Evolutionary conservation across 2,113 vertebrate species (phyloP), one percentile per base, ranked within the genome.

Genomic region (Gymnogyps californianus): DNA sequence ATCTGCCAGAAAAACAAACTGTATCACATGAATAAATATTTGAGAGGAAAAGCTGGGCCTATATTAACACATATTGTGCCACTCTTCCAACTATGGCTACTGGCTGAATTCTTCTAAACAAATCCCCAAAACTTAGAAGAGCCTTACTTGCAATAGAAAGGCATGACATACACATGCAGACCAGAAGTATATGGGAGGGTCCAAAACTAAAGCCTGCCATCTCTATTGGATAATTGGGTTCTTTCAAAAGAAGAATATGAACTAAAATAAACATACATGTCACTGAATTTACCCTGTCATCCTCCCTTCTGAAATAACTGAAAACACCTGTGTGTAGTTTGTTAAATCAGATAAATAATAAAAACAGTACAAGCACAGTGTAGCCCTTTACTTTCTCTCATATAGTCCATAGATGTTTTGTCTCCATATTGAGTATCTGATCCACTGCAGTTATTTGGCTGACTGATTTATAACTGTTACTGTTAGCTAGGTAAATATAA

Each of bases 1-100:
- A 95, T 82, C 89, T 92, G 57, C 83, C 91, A 97, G 83, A 93
- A 95, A 93, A 95, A 75, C 65, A 95, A 87, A 92, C 49, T 29
- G 9, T 54, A 83, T 58, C 55, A 83, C 76, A 80, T 34, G 79
- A 93, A 92, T 93, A 95, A 95, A 93, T 78, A 95, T 91, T 81
- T 93, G 86, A 95, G 52, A 81, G 77, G 49, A 95, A 94, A 82
- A 92, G 32, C 51, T 55, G 16, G n/a, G 80, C 24, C 42, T 66
- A 10, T 70, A 83, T 86, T 90, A 92, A 92, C 42, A 86, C n/a
- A 69, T 55, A 61, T 6, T 55, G 28, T 76, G 34, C 90, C 40
- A 2, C 22, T 62, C 59, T 57, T 85, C 61, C 61, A 93, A 46
- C 66, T 49, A 28, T 1, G 19, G 54, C 29, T 89, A 49, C 31